Conservation (phyloP, 2,797 vertebrate species). For the Nyctibius grandis region DNA sequence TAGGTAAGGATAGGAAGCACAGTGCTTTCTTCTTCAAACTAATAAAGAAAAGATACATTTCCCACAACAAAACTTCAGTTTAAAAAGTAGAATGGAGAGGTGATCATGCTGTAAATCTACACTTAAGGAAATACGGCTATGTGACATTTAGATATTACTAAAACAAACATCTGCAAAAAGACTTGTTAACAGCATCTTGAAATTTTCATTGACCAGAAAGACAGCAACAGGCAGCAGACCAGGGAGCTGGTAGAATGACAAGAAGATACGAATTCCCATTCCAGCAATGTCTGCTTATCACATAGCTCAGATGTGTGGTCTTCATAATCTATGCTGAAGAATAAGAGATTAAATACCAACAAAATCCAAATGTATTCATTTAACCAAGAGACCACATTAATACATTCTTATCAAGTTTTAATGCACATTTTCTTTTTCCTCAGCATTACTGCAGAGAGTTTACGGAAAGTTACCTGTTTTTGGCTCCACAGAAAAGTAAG, state of each 20-base stretch:
- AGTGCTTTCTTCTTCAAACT: neutral
- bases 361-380: neutral
- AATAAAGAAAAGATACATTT: neutral
- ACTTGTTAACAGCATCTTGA: neutral
- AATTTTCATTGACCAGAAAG: neutral
- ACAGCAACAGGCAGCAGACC: neutral
- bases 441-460: neutral
- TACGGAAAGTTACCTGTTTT: conserved; percentile 86
- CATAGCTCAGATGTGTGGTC: neutral
- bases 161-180: neutral
- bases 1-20: neutral
- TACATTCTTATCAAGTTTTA: neutral
- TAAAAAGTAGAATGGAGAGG: neutral
- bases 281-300: neutral
- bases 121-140: neutral
- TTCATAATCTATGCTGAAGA: neutral
- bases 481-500: conserved; percentile 96
- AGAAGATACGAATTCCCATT: neutral
- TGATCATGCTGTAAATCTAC: neutral
- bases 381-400: neutral
- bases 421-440: neutral
- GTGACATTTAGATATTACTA: neutral
- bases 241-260: neutral
- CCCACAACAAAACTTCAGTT: neutral
- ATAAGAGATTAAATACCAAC: neutral